Percentiles rank a stretch among this genome's conserved stretches.
These are phyloP conservation scores for Orientallactaga bullata DNA, from an alignment of 2,113 vertebrate species.

Conservation along the genomic window DNA sequence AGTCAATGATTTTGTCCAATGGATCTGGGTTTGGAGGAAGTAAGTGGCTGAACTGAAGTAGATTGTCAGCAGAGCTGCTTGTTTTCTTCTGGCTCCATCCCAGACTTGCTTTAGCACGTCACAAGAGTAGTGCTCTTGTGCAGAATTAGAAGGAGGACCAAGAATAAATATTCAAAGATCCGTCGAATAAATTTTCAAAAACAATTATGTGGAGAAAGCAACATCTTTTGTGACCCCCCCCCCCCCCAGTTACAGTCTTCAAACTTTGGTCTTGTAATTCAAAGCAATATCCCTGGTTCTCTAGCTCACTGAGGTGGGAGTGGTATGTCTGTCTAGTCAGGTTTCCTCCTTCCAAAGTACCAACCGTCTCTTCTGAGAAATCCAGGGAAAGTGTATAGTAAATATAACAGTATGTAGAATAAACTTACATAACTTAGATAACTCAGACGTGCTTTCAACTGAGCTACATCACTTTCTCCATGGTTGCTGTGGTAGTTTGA, in stretches of 20 bases:
- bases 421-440: not conserved
- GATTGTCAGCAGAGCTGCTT: not conserved
- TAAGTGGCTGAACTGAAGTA: not conserved
- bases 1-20: not conserved
- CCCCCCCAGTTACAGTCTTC: not conserved
- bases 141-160: not conserved
- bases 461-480: not conserved
- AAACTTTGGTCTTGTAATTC: not conserved
- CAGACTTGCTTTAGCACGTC: not conserved
- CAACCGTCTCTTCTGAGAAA: not conserved
- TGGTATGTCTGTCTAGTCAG: not conserved
- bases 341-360: not conserved
- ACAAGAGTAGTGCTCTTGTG: not conserved
- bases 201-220: not conserved
- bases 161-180: not conserved
- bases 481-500: not conserved
- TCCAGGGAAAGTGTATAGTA: not conserved
- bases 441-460: not conserved
- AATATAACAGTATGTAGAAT: not conserved
- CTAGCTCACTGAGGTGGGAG: not conserved
- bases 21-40: not conserved
- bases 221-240: not conserved
- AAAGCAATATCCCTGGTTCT: not conserved
- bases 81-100: not conserved
- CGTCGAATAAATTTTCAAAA: constrained; percentile 1